Base-by-base conservation (phyloP, 2,113 vertebrate genomes). In the Aythya baeri region DNA sequence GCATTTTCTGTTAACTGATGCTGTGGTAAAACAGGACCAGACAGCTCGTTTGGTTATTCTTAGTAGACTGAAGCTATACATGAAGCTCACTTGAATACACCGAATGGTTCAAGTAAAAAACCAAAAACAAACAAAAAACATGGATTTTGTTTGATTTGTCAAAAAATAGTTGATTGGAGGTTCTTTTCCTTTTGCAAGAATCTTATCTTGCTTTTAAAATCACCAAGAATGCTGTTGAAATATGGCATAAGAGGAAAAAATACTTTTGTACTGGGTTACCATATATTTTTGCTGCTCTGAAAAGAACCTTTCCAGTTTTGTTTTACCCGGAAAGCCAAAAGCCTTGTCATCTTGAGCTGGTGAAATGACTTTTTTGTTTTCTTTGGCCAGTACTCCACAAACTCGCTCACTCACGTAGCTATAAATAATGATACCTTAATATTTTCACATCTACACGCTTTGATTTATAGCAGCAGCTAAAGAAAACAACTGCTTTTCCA, bases 391-490 rank as follows among this genome's bases (percentile, higher is more conserved):
- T 18, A 3, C 36, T 90, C 68, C n/a, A 67, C 72, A 70, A 86
- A 86, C 78, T 76, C 78, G 57, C 50, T 94, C 78, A 65, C 50
- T 94, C 88, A 85, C 23, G n/a, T 50, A 59, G 55, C 88, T 86
- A 83, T 93, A 86, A 93, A 86, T 67, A 86, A 66, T 9, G 12
- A 63, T 88, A 91, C 54, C 41, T 93, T 89, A 88, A 49, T 94
- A 65, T 95, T 96, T 94, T 95, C 38, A 12, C 93, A 90, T 86
- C 57, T 86, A 13, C 70, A 32, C 34, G 25, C 78, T 88, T 86
- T 91, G 83, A 91, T 93, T 91, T 91, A 87, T 86, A 88, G 92
- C 61, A 72, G 66, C 89, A 86, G 52, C 46, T 95, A 89, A 91
- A 82, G 91, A 91, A 96, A 93, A 88, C n/a, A 94, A 77, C n/a